Conservation (phyloP, 1,140 invertebrate genomes). For the Drosophila triauraria region DNA sequence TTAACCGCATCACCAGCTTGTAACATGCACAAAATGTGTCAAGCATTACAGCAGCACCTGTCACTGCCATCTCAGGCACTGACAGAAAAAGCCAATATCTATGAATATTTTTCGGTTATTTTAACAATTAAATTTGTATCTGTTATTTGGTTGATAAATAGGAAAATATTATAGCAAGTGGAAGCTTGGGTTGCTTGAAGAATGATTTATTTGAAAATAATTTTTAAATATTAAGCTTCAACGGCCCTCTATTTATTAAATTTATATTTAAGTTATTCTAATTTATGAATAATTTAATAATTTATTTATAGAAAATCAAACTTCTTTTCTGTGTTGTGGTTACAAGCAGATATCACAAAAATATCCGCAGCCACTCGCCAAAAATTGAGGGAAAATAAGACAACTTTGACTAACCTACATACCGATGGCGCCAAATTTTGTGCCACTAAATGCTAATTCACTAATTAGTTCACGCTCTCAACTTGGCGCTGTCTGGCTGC, state of each 20-base stretch:
- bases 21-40: constrained; percentile 51
- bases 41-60: constrained; percentile 44
- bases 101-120: background rate
- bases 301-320: too few species aligned
- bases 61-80: constrained; percentile 13
- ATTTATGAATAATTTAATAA: too few species aligned
- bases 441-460: constrained; percentile 67
- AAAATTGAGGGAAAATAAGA: constrained; percentile 8
- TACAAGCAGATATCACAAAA: background rate
- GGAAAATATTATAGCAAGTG: fast-evolving
- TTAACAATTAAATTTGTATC: too few species aligned
- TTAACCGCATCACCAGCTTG: constrained; percentile 46
- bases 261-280: too few species aligned
- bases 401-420: constrained; percentile 59
- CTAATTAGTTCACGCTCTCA: constrained; percentile 73
- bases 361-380: constrained; percentile 8
- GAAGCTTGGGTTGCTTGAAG: background rate
- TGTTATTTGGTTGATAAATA: background rate
- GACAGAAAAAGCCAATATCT: background rate
- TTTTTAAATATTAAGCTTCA: too few species aligned
- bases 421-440: constrained; percentile 31
- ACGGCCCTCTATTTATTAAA: too few species aligned
- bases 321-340: too few species aligned
- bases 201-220: background rate
- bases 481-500: constrained; percentile 41